Evolutionary conservation across 2,797 vertebrate genomes (phyloP).

Genomic region (Trichosurus vulpecula): DNA sequence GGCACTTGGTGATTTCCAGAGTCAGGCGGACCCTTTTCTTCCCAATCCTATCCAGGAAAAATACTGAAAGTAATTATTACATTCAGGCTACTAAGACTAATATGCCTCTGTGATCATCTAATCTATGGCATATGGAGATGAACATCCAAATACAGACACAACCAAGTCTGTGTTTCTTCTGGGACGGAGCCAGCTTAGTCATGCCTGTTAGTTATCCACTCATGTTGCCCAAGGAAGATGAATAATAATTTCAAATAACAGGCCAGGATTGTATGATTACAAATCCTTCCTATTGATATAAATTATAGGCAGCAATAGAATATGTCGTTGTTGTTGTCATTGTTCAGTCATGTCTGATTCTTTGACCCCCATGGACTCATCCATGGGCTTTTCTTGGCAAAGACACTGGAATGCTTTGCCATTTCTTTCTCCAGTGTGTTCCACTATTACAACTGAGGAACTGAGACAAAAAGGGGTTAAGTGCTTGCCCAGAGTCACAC

Average conservation of each 20-base stretch:
- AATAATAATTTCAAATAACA: slow-evolving; percentile 15
- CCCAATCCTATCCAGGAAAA: not conserved
- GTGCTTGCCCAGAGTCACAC: not conserved
- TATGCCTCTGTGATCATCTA: not conserved
- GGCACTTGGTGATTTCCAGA: not conserved
- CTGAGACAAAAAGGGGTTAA: not conserved
- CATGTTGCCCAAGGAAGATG: not conserved
- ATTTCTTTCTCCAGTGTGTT: not conserved
- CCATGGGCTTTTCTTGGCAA: not conserved
- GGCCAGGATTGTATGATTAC: slow-evolving; percentile 12
- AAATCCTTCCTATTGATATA: slow-evolving; percentile 29
- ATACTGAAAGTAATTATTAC: not conserved
- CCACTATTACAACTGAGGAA: not conserved
- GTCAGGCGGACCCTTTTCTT: not conserved
- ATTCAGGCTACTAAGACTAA: not conserved
- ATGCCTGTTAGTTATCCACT: not conserved
- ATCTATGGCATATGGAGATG: not conserved
- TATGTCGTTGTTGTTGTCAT: not conserved
- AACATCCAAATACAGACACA: not conserved
- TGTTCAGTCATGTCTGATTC: not conserved
- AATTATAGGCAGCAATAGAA: not conserved
- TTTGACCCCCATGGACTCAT: not conserved
- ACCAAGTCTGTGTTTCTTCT: not conserved
- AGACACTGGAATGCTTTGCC: not conserved
- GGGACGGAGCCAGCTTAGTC: not conserved